Base-by-base conservation (phyloP, 1,140 invertebrate genomes). In the Tenebrio molitor region DNA sequence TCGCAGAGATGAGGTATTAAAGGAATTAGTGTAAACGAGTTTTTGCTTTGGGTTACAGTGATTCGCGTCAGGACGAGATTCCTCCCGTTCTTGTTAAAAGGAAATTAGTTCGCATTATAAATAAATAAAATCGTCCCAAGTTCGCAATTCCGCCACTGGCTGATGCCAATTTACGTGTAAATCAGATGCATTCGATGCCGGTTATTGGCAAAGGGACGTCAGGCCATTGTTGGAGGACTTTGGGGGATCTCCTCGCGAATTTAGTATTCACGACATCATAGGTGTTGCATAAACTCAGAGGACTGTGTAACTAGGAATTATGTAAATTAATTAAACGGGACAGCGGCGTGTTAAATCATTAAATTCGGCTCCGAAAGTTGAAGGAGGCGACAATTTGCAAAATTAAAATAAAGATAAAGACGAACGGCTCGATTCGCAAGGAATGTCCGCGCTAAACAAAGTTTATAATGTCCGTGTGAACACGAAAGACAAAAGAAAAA, bases 401-500 rank as follows among this genome's bases (percentile, higher is more conserved):
- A 29, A 29, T n/a, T n/a, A n/a, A n/a, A n/a, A n/a, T n/a, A n/a
- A n/a, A n/a, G n/a, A n/a, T n/a, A n/a, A n/a, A n/a, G n/a, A n/a
- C n/a, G n/a, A n/a, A n/a, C n/a, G n/a, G n/a, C n/a, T n/a, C n/a
- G n/a, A n/a, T n/a, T n/a, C n/a, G n/a, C n/a, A n/a, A n/a, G n/a
- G n/a, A n/a, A n/a, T n/a, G n/a, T n/a, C n/a, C n/a, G n/a, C n/a
- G n/a, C n/a, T n/a, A n/a, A n/a, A n/a, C n/a, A 50, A 50, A 50
- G 44, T 58, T 58, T 58, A 25, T 23, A 58, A 58, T 58, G 29
- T 58, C 19, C 25, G 29, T 39, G 63, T 65, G 36, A 53, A 69
- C 67, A 19, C 34, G 46, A 53, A 25, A 41, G 21, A 69, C 63
- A 62, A 69, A 69, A 62, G 19, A 15, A 53, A 58, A 21, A 21